Evolutionary conservation across 2,797 vertebrate species (phyloP), one percentile per base, ranked within the genome.

Genomic region (Typhlichthys subterraneus): DNA sequence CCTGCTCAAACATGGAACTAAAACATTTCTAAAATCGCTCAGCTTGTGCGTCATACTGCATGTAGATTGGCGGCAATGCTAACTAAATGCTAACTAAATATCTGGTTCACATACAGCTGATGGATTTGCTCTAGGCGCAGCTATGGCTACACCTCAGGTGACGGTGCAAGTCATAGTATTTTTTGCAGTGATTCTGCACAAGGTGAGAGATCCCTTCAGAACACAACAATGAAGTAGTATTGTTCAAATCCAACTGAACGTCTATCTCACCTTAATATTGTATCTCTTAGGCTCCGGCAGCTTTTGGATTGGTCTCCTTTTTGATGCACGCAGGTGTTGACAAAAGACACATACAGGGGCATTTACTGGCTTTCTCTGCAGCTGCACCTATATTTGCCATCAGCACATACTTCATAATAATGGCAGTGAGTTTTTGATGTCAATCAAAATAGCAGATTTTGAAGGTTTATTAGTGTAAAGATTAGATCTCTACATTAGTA

Each of bases 111-210:
- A 0, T 69, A 0, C 42, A 93, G 92, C 89, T 29, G 92, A 93
- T 69, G 93, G 94, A 5, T 91, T 95, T 23, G 93, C 93, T 59
- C 85, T 95, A 1, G 93, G 94, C 9, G 91, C 93, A 13, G 93
- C 93, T 7, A 92, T 90, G 12, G 89, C 92, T 15, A 92, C 93
- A 0, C 86, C 90, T 2, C 86, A 94, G 67, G 86, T 91, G 57
- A 90, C 93, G 0, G 90, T 94, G 51, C 94, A 94, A 75, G 81
- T 94, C 48, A 77, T 94, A 1, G 91, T 93, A 1, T 94, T 94
- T 84, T 86, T 93, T 15, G 94, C 94, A 33, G 93, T 94, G 23
- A 93, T 94, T 73, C 80, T 94, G 19, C 92, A 94, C 86, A 95
- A 94, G 94, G 94, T 94, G 78, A 85, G 77, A 4, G 1, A 69